Conservation (phyloP, 2,113 vertebrate genomes). For the Oxygymnocypris stewartii region DNA sequence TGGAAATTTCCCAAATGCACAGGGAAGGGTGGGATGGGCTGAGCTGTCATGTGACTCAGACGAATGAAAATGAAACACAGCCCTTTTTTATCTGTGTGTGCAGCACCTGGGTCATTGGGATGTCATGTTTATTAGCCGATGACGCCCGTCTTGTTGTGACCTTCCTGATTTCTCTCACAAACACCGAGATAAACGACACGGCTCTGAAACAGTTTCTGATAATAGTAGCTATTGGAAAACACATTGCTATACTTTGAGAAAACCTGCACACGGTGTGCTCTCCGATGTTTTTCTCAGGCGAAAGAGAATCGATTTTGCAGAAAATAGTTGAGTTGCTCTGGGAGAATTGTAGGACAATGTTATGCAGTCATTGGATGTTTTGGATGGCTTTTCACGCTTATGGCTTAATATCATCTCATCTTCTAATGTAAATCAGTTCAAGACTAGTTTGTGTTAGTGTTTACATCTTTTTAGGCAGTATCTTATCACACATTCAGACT, state of each 20-base stretch:
- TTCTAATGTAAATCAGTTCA: not conserved
- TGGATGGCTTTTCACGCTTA: not conserved
- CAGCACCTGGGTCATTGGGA: conserved; percentile 21
- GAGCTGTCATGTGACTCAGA: conserved; percentile 16
- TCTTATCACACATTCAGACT: too few species aligned
- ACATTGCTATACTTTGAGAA: not conserved
- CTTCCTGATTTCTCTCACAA: not conserved
- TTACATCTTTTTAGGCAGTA: not conserved
- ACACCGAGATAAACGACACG: not conserved
- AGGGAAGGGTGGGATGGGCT: not conserved
- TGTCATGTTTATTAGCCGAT: not conserved
- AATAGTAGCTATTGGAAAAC: not conserved
- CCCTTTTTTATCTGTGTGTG: conserved; percentile 1
- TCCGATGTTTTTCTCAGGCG: not conserved
- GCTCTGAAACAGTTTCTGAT: not conserved
- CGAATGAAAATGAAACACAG: not conserved
- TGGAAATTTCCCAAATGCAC: conserved; percentile 40
- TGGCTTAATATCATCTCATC: not conserved
- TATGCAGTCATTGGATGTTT: not conserved
- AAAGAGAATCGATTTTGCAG: not conserved
- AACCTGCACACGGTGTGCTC: not conserved
- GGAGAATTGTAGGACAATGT: not conserved
- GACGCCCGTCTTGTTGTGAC: not conserved
- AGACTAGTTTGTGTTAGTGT: not conserved
- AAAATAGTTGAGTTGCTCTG: not conserved